phyloP scores from a whole-genome alignment of 2,797 vertebrate genomes.

The Balearica regulorum region DNA sequence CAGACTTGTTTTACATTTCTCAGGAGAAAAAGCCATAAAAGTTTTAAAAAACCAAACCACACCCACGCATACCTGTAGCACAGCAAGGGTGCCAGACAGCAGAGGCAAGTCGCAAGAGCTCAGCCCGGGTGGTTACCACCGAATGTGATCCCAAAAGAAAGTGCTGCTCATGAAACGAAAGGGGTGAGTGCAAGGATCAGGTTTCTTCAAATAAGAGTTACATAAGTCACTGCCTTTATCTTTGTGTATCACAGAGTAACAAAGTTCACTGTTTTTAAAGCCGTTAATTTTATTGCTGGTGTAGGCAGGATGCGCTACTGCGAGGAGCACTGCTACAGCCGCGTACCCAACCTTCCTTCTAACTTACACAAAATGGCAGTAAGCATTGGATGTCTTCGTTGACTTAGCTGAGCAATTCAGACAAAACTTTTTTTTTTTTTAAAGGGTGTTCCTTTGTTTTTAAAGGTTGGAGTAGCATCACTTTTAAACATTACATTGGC shows the following conservation, averaged over 20 bases:
- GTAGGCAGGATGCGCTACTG: background rate
- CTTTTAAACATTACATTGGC: background rate
- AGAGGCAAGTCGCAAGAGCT: background rate
- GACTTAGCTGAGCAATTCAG: background rate
- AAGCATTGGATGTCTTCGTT: background rate
- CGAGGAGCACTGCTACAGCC: accelerated
- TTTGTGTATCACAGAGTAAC: accelerated
- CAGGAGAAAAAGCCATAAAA: accelerated
- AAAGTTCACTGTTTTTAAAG: background rate
- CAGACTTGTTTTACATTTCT: background rate
- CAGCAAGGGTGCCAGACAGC: accelerated
- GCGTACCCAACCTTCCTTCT: accelerated
- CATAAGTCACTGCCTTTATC: background rate
- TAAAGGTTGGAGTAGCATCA: background rate
- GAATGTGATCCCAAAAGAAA: background rate
- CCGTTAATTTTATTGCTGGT: accelerated
- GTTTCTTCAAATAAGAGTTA: background rate
- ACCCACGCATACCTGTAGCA: background rate
- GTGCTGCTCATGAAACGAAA: background rate
- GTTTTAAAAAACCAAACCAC: accelerated
- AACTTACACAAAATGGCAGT: accelerated
- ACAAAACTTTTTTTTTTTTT: too few relatives aligned
- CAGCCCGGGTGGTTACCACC: accelerated
- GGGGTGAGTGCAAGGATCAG: background rate
- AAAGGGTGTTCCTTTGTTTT: background rate